A percentile compares a stretch with the other conserved stretches of the same genome.
Conservation (phyloP, 2,113 vertebrate species). For the Nansenia antarctica region DNA sequence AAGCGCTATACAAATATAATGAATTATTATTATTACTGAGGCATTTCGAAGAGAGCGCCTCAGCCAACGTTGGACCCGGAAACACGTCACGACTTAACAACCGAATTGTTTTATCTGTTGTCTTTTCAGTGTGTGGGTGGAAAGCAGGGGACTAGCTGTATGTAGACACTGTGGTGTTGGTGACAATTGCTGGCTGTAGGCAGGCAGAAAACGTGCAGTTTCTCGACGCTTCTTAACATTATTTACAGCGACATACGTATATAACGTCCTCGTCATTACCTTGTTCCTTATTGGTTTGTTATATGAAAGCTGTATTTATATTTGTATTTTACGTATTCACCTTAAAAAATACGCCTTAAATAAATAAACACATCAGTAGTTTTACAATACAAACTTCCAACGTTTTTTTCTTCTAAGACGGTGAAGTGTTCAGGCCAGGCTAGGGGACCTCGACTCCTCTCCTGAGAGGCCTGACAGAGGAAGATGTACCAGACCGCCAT, state of each 20-base stretch:
- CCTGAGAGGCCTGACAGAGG: not conserved
- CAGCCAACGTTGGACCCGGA: too few relatives aligned
- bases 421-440: not conserved
- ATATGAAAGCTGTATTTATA: not conserved
- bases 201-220: too few relatives aligned
- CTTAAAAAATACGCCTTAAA: not conserved
- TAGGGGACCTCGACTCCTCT: not conserved
- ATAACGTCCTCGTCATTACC: not conserved
- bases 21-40: too few relatives aligned
- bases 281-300: not conserved
- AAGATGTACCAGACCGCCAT: too few relatives aligned
- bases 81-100: too few relatives aligned
- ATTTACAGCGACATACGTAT: not conserved
- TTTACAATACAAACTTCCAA: not conserved
- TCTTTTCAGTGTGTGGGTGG: too few relatives aligned
- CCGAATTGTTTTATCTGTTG: too few relatives aligned
- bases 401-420: not conserved
- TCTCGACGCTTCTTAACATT: not conserved
- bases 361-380: not conserved
- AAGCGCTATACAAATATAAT: too few relatives aligned
- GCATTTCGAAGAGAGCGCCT: too few relatives aligned
- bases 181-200: too few relatives aligned
- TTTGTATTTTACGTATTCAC: not conserved
- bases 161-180: too few relatives aligned
- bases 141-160: too few relatives aligned